A percentile compares a stretch with the other conserved stretches of the same genome.
Conservation (phyloP, 2,797 vertebrate species). For the Hipposideros larvatus region DNA sequence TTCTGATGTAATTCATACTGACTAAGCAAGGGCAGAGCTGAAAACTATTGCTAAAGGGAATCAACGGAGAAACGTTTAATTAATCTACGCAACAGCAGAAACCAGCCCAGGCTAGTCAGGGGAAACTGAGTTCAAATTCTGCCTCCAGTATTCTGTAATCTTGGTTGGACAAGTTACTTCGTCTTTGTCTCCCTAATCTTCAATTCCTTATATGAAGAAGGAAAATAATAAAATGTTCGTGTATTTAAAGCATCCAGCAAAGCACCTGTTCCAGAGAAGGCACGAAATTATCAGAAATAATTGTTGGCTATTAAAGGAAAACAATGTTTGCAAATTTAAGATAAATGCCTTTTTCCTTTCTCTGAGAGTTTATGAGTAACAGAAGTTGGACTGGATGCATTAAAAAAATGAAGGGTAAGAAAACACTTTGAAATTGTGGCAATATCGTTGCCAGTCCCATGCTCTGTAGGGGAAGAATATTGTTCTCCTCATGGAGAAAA, state of each 20-base stretch:
- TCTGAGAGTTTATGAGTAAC: not conserved
- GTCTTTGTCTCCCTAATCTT: not conserved
- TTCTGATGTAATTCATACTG: not conserved
- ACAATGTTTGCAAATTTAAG: not conserved
- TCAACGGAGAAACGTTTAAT: not conserved
- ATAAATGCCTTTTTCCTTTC: not conserved
- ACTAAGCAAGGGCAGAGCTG: not conserved
- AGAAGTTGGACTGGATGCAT: not conserved
- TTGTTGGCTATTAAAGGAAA: slow-evolving; percentile 15
- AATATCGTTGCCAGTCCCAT: not conserved
- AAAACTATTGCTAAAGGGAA: not conserved
- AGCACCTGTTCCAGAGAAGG: slow-evolving; percentile 13
- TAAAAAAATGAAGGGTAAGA: not conserved
- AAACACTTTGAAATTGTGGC: not conserved
- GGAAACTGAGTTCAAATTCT: not conserved
- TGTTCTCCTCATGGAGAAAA: not conserved
- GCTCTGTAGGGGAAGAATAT: not conserved
- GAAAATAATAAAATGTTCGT: not conserved
- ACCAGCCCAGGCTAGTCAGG: not conserved
- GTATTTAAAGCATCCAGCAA: slow-evolving; percentile 4
- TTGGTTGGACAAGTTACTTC: not conserved
- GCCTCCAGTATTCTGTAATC: not conserved
- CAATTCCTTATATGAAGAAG: not conserved
- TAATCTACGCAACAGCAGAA: not conserved
- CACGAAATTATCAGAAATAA: slow-evolving; percentile 28